Evolutionary conservation across 2,888 invertebrate species (phyloP).

Genomic region (Chrysolina oricalcia): DNA sequence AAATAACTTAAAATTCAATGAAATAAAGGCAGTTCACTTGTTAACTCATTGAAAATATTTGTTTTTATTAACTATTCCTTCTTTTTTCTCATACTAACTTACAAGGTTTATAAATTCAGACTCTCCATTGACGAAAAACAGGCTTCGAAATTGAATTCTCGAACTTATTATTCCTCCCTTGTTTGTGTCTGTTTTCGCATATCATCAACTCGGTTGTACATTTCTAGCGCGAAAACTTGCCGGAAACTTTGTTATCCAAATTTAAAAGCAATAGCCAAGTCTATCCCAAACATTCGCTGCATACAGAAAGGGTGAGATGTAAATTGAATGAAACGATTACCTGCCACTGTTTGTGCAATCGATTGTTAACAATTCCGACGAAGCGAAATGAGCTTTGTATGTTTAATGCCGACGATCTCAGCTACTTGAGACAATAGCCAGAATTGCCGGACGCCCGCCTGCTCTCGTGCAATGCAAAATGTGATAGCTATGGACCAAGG

Average conservation of each 20-base stretch:
- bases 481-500: too few relatives aligned
- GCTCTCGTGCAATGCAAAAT: neutral
- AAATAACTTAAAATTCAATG: too few relatives aligned
- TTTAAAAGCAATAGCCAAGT: conserved; percentile 17
- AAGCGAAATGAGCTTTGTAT: conserved; percentile 3
- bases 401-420: neutral
- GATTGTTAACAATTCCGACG: neutral
- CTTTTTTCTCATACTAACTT: too few relatives aligned
- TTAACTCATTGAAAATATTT: too few relatives aligned
- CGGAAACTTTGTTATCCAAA: conserved; percentile 17
- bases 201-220: conserved; percentile 6
- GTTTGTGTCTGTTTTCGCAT: conserved; percentile 15
- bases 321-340: conserved; percentile 24
- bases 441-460: neutral
- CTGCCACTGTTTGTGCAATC: conserved; percentile 18
- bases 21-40: too few relatives aligned
- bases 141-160: neutral
- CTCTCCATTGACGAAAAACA: neutral
- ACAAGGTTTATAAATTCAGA: neutral
- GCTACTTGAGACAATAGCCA: neutral
- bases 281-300: neutral
- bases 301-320: conserved; percentile 21
- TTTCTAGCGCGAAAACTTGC: conserved; percentile 1
- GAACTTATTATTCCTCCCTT: conserved; percentile 13
- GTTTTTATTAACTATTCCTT: too few relatives aligned